phyloP scores from a whole-genome alignment of 2,797 vertebrate genomes.

The Hypotaenidia okinawae region DNA sequence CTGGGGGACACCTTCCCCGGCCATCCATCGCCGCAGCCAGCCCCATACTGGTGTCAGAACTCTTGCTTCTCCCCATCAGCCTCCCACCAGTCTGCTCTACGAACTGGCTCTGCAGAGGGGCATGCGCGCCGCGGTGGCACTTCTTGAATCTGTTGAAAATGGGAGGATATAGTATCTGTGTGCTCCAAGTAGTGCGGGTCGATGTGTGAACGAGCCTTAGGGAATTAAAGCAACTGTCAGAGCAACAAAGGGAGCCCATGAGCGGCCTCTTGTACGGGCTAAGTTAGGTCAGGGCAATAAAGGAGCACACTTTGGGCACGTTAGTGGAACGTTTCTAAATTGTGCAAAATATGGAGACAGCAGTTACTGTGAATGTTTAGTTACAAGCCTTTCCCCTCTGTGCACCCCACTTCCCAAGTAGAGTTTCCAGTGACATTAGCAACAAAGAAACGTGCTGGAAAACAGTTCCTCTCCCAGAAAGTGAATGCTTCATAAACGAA shows the following conservation, averaged over 20 bases:
- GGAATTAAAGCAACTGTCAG: neutral
- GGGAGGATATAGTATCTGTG: accelerated
- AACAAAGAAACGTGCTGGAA: neutral
- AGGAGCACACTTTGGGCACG: neutral
- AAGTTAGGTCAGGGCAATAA: neutral
- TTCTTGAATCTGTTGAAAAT: neutral
- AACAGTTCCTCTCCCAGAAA: neutral
- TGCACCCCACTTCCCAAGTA: neutral
- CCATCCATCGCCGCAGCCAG: neutral
- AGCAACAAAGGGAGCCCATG: neutral
- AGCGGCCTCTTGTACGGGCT: neutral
- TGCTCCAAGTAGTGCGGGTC: neutral
- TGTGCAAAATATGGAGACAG: neutral
- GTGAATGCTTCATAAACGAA: neutral
- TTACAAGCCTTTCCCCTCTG: neutral
- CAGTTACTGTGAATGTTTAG: neutral
- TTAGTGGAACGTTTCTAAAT: neutral
- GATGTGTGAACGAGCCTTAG: neutral
- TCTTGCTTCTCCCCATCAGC: neutral
- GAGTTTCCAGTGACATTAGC: neutral
- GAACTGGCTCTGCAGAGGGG: accelerated
- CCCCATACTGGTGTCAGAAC: neutral
- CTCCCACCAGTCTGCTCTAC: neutral
- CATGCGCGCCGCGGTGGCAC: neutral
- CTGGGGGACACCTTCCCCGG: constrained; percentile 40